Base-by-base conservation (phyloP, 2,797 vertebrate genomes). In the Ctenochaetus hawaiiensis region DNA sequence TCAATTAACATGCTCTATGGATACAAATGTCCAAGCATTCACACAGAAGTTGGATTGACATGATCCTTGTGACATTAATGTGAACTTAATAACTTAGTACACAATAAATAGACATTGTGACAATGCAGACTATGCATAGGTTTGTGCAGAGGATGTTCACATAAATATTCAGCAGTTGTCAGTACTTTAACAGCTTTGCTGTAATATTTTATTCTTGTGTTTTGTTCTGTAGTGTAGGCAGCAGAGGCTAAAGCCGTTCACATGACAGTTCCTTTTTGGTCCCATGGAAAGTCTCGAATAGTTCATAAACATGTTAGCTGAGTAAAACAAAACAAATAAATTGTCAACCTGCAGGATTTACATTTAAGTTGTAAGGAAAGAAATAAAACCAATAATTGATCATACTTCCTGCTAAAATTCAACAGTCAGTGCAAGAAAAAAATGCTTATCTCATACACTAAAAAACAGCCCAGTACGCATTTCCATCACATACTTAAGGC, bases 211-310 rank as follows among this genome's bases (percentile, higher is more conserved):
- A 58, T 59, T 68, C 2, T 69, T 61, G 43, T 68, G 64, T 87
- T 72, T 75, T 88, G 58, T 49, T 34, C 30, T 54, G 63, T 67
- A 20, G 26, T 72, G 58, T 57, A 87, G 85, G 88, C 89, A 89
- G 85, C 83, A 51, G 51, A 84, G 74, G 80, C 72, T 75, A 54
- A 90, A 73, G 66, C 77, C 78, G 62, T 77, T 85, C 83, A 67
- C 53, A 45, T 69, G 72, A 81, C 64, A 67, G 23, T 56, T 81
- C 43, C 69, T 67, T 79, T 83, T 92, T 92, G 92, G 90, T 93
- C 90, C 90, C 80, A 58, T 49, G 49, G 60, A 72, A 76, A 80
- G 56, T 80, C 80, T 70, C 44, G 9, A 41, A 49, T 4, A 68
- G 49, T 34, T 78, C 41, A 47, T 37, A 43, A 41, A 72, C 6